A percentile compares a stretch with the other conserved stretches of the same genome.
Evolutionary conservation across 2,888 invertebrate genomes (phyloP).

Genomic region (Cephonodes hylas): DNA sequence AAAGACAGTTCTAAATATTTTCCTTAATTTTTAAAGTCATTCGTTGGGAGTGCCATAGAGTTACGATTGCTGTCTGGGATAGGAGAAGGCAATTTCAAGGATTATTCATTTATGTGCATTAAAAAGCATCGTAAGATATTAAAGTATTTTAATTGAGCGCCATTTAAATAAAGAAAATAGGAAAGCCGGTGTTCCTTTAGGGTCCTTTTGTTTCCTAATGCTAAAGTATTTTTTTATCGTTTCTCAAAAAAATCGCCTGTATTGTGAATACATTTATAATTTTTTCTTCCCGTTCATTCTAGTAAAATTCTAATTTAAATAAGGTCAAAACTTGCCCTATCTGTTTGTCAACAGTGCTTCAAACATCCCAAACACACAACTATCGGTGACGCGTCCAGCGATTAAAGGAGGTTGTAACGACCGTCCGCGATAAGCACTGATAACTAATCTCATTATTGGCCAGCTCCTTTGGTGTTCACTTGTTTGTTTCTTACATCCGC

Average conservation of each 20-base stretch:
- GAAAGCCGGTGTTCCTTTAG: too few relatives aligned
- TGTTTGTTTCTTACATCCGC: constrained; percentile 60
- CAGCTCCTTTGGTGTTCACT: constrained; percentile 55
- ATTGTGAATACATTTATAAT: background rate
- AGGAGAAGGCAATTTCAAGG: constrained; percentile 13
- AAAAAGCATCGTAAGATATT: too few relatives aligned
- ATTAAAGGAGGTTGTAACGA: constrained; percentile 76
- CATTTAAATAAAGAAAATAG: too few relatives aligned
- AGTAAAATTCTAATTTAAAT: background rate
- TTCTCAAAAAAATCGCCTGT: too few relatives aligned
- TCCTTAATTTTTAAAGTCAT: constrained; percentile 69
- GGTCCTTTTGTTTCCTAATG: too few relatives aligned
- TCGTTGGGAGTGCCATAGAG: constrained; percentile 33
- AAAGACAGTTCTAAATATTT: constrained; percentile 60
- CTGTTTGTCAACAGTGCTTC: constrained; percentile 40
- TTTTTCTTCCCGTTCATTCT: background rate
- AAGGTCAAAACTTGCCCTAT: constrained; percentile 39
- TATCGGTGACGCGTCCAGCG: constrained; percentile 72
- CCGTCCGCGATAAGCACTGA: constrained; percentile 71
- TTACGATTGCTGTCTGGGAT: constrained; percentile 19
- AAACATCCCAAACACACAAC: constrained; percentile 42
- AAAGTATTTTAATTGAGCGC: too few relatives aligned
- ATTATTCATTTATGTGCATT: background rate
- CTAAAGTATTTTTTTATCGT: too few relatives aligned
- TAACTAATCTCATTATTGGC: constrained; percentile 71